Base-by-base conservation (phyloP, 2,888 invertebrate genomes). In the Pardosa pseudoannulata region DNA sequence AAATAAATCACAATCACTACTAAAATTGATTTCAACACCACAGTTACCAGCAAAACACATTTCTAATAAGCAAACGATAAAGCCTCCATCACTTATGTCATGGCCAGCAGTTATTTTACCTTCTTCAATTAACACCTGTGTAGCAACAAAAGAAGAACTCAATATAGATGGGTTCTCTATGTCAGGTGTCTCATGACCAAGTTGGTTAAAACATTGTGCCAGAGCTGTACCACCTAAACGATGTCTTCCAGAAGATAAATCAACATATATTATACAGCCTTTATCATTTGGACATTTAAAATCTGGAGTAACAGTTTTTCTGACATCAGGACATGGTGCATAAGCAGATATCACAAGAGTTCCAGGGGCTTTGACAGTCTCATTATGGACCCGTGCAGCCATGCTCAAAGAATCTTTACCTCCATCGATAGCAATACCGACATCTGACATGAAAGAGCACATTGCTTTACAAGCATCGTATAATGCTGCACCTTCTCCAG, bases 321-420 rank as follows among this genome's bases (percentile, higher is more conserved):
- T 94, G 19, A 99, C 94, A 91, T 99, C 96, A 0, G 97, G 96
- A 91, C 98, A 98, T 0, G 97, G 97, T 0, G 97, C 98, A 91
- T 99, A 99, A 0, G 96, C 95, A 0, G 98, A 98, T n/a, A 99
- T 94, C 0, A 99, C 99, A 74, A 99, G 92, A 0, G 98, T 96
- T 92, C 93, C 93, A 82, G 93, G 94, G 29, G 94, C 92, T 90
- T 93, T 94, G 36, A 94, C 93, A 1, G 93, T 93, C 70, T 95
- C 93, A 0, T 93, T 93, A 0, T 93, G 94, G 7, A 98, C 95
- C 89, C 96, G 94, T 0, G 98, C 98, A 71, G 98, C 96, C 99
- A 99, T 99, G 79, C 98, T 97, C 23, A 99, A 93, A 7, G 98
- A 98, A 93, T 99, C 98, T 92, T 99, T 98, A 65, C 99, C 98